Percentiles rank a stretch among this genome's conserved stretches.
Conservation (phyloP, 2,113 vertebrate species). For the Eretmochelys imbricata region DNA sequence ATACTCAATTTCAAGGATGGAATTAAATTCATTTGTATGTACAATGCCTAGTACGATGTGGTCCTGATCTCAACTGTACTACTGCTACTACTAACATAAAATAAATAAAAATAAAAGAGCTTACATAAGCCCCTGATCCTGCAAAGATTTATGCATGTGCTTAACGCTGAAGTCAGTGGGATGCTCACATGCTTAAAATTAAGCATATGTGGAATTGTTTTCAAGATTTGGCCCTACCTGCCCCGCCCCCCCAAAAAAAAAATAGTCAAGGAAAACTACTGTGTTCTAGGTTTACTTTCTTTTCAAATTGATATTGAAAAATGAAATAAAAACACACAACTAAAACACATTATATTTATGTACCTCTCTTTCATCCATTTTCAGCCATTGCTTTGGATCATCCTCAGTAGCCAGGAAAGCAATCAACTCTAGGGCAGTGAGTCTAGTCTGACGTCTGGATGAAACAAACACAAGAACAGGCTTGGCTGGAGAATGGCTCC, state of each 20-base stretch:
- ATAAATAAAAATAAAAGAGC: conserved; percentile 52
- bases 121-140: not conserved
- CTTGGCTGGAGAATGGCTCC: conserved; percentile 96
- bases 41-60: too few species aligned
- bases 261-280: not conserved
- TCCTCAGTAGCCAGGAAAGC: conserved; percentile 96
- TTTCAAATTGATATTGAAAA: not conserved
- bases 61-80: not conserved
- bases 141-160: not conserved
- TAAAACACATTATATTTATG: conserved; percentile 29
- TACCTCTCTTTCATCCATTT: conserved; percentile 98
- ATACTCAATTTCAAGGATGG: too few species aligned
- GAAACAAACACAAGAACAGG: conserved; percentile 98
- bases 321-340: not conserved
- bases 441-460: conserved; percentile 94
- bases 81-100: conserved; percentile 19
- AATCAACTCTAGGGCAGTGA: conserved; percentile 96
- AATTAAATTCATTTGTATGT: too few species aligned
- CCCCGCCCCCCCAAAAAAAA: not conserved
- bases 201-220: not conserved
- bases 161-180: not conserved
- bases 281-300: not conserved
- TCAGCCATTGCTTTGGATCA: conserved; percentile 98
- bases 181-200: not conserved
- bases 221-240: not conserved